phyloP scores from a whole-genome alignment of 2,888 invertebrate species.

The Sarcophaga rosellei region DNA sequence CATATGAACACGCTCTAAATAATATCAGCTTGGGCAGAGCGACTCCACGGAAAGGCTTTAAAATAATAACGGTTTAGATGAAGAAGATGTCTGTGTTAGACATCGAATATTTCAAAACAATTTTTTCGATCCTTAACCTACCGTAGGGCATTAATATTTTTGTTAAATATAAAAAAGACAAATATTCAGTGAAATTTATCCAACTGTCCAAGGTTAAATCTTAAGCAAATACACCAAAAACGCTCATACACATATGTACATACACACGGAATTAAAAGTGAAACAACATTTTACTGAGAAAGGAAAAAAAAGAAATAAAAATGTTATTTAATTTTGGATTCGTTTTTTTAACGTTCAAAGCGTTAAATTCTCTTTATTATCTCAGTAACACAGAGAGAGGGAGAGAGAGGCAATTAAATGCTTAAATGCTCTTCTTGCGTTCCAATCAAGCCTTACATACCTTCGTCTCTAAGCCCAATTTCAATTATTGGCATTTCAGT shows the following conservation, averaged over 20 bases:
- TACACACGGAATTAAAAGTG: background rate
- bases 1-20: too few species aligned
- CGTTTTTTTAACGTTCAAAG: slow-evolving; percentile 9
- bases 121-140: background rate
- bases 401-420: slow-evolving; percentile 4
- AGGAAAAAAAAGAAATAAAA: background rate
- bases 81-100: too few species aligned
- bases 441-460: background rate
- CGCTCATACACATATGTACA: background rate
- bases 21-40: too few species aligned
- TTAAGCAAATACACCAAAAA: background rate
- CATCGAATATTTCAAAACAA: too few species aligned
- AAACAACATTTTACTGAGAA: background rate
- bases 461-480: background rate
- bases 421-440: background rate
- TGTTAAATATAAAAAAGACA: background rate
- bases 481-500: too few species aligned
- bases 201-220: slow-evolving; percentile 24
- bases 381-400: too few species aligned
- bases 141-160: background rate
- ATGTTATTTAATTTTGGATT: slow-evolving; percentile 39
- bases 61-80: too few species aligned
- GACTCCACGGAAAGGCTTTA: too few species aligned
- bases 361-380: slow-evolving; percentile 1
- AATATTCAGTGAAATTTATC: slow-evolving; percentile 1